phyloP scores from a whole-genome alignment of 1,140 invertebrate genomes.

The Magallana ariakensis region DNA sequence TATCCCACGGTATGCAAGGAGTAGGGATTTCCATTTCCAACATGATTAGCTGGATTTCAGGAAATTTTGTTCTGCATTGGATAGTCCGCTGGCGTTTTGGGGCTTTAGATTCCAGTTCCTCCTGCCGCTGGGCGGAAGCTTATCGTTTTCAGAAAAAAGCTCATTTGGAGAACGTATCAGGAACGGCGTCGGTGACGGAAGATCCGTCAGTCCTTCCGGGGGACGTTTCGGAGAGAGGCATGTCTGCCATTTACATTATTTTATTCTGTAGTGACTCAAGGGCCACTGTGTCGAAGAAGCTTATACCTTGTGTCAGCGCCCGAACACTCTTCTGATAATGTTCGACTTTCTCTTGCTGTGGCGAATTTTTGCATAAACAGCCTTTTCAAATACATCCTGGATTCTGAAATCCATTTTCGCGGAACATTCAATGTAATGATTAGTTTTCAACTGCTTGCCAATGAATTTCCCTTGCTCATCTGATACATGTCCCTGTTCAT shows the following conservation, averaged over 20 bases:
- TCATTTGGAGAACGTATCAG: not conserved
- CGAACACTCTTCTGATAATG: constrained; percentile 65
- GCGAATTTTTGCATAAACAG: constrained; percentile 85
- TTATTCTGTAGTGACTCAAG: constrained; percentile 22
- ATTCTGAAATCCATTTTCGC: constrained; percentile 93
- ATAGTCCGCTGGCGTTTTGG: not conserved
- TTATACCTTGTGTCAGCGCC: constrained; percentile 51
- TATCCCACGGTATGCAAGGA: not conserved
- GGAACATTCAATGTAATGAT: constrained; percentile 88
- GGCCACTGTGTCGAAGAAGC: not conserved
- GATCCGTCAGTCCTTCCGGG: not conserved
- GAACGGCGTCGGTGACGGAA: not conserved
- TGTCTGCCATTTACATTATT: not conserved
- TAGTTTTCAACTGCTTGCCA: constrained; percentile 83
- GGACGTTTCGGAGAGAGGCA: not conserved
- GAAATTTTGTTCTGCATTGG: no score
- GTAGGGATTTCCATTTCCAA: not conserved
- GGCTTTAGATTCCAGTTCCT: not conserved
- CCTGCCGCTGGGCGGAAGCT: not conserved
- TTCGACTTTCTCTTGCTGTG: constrained; percentile 68
- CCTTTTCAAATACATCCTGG: constrained; percentile 93
- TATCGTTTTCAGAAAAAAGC: not conserved
- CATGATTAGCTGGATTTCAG: not conserved
- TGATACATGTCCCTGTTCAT: constrained; percentile 89
- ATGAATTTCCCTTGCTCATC: constrained; percentile 87